Conservation (phyloP, 1,140 invertebrate genomes). For the Pseudomyrmex pallidus region DNA sequence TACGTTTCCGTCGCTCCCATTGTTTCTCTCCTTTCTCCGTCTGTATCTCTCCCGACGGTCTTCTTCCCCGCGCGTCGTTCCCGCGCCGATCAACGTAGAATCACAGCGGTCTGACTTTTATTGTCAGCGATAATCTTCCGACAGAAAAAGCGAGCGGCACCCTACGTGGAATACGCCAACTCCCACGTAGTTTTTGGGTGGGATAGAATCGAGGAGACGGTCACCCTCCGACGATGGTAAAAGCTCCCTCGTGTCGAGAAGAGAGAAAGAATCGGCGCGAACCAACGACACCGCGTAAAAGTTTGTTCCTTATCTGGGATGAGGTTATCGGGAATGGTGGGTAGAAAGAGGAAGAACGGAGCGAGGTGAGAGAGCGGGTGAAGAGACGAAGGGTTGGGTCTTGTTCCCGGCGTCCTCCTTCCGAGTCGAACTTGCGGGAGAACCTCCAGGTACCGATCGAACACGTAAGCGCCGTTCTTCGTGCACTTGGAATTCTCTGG, state of each 20-base stretch:
- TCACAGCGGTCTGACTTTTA: conserved; percentile 75
- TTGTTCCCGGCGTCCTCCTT: conserved; percentile 2
- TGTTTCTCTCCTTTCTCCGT: conserved; percentile 25
- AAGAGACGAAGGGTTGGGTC: background rate
- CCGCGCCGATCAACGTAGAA: conserved; percentile 62
- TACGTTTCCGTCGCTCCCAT: conserved; percentile 51
- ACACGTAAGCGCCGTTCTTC: conserved; percentile 52
- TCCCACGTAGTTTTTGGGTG: conserved; percentile 40
- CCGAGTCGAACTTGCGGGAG: background rate
- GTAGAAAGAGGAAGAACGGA: too few relatives aligned
- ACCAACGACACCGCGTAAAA: conserved; percentile 71
- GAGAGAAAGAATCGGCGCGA: conserved; percentile 58
- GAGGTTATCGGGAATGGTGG: conserved; percentile 55
- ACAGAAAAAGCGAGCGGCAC: conserved; percentile 53
- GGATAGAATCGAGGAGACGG: conserved; percentile 54
- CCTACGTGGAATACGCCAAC: conserved; percentile 58
- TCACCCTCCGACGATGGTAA: conserved; percentile 46
- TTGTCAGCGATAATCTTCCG: conserved; percentile 72
- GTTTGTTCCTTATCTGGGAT: conserved; percentile 69
- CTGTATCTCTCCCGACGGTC: conserved; percentile 30
- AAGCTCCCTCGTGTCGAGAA: conserved; percentile 46
- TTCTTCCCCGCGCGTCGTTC: conserved; percentile 18
- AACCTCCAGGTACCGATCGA: conserved; percentile 46
- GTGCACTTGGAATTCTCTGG: background rate
- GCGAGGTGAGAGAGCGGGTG: background rate